Evolutionary conservation across 1,140 invertebrate species (phyloP).

Genomic region (Antheraea pernyi): DNA sequence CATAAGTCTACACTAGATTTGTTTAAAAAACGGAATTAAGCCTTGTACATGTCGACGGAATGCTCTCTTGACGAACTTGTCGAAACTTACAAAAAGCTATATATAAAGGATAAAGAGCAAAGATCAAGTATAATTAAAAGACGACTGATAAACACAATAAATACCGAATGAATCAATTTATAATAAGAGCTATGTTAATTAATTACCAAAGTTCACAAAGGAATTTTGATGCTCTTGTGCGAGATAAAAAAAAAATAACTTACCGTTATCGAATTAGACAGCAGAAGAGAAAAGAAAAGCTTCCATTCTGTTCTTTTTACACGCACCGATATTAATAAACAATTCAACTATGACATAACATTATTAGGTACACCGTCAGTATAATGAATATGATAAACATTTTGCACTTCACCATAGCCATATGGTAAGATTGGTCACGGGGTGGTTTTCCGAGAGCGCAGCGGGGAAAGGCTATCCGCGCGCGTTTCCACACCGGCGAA

Average conservation of each 20-base stretch:
- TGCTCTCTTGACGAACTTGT: no score
- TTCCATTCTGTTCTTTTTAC: background rate
- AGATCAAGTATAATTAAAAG: no score
- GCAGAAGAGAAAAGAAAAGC: background rate
- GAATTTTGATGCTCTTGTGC: background rate
- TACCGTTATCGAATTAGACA: background rate
- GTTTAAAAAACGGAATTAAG: no score
- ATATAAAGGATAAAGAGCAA: no score
- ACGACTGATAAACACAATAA: no score
- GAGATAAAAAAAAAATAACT: background rate
- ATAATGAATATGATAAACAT: conserved; percentile 72
- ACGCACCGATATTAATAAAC: background rate
- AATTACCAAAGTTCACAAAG: background rate
- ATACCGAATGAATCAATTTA: no score
- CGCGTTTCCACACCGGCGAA: conserved; percentile 37
- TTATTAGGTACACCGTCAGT: conserved; percentile 69
- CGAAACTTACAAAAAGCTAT: no score
- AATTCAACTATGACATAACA: conserved; percentile 58
- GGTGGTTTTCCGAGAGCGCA: conserved; percentile 14
- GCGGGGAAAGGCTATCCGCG: conserved; percentile 20
- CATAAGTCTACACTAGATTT: no score
- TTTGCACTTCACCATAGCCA: conserved; percentile 35
- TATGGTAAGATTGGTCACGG: conserved; percentile 25
- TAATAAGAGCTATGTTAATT: no score
- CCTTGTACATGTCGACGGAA: no score